Percentiles rank a stretch among this genome's conserved stretches.
phyloP scores from a whole-genome alignment of 2,797 vertebrate genomes.

The Acipenser ruthenus region DNA sequence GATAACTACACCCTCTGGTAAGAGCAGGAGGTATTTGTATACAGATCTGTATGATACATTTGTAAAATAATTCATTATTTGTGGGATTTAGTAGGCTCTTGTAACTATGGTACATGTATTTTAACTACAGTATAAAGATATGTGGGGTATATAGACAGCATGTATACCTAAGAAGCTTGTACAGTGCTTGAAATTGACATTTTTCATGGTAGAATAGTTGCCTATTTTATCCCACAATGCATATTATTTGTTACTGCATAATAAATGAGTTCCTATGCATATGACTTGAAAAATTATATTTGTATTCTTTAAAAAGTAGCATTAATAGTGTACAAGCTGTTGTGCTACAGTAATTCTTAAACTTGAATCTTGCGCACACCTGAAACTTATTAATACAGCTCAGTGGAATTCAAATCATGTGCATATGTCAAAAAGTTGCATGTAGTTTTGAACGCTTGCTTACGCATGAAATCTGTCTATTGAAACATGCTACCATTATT shows the following conservation, averaged over 20 bases:
- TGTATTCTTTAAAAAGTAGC: not conserved
- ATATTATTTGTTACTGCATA: slow-evolving; percentile 35
- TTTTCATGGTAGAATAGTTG: slow-evolving; percentile 8
- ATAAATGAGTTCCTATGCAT: slow-evolving; percentile 46
- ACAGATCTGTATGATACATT: slow-evolving; percentile 33
- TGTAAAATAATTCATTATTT: slow-evolving; percentile 12
- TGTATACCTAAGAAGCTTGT: not conserved
- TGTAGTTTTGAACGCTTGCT: slow-evolving; percentile 50
- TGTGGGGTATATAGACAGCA: not conserved
- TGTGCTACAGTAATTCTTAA: too few relatives aligned
- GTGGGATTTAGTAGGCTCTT: not conserved
- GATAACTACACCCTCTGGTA: slow-evolving; percentile 81
- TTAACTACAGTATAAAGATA: too few relatives aligned
- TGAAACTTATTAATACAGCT: slow-evolving; percentile 20
- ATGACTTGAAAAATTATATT: not conserved
- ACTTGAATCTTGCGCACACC: not conserved
- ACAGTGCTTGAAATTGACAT: too few relatives aligned
- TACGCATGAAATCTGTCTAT: slow-evolving; percentile 73
- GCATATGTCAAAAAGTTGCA: slow-evolving; percentile 49
- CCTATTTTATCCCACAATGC: slow-evolving; percentile 37
- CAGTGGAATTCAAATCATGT: slow-evolving; percentile 15
- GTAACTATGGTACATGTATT: not conserved
- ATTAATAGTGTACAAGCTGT: too few relatives aligned
- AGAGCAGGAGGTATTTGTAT: slow-evolving; percentile 96
- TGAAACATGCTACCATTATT: slow-evolving; percentile 36